Evolutionary conservation across 2,888 invertebrate genomes (phyloP).

Genomic region (Galeopsomyia nigrocyanea): DNA sequence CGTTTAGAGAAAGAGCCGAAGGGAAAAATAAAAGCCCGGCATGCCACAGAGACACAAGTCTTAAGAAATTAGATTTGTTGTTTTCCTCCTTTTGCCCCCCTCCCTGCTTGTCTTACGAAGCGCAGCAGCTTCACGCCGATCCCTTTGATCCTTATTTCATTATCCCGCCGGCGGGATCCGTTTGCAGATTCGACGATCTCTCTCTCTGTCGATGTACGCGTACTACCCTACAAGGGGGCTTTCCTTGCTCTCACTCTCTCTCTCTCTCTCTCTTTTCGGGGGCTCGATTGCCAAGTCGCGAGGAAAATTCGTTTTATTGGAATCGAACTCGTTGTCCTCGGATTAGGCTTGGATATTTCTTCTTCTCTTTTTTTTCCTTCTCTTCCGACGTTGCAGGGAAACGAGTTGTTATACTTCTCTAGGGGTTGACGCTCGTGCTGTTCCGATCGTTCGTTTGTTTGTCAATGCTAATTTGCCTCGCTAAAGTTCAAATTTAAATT

Average conservation of each 20-base stretch:
- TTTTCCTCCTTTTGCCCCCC: slow-evolving; percentile 45
- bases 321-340: slow-evolving; percentile 50
- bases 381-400: not conserved
- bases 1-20: slow-evolving; percentile 22
- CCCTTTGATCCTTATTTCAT: slow-evolving; percentile 69
- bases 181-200: slow-evolving; percentile 61
- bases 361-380: not conserved
- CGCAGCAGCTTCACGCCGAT: slow-evolving; percentile 32
- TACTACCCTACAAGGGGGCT: not conserved
- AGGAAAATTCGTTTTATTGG: slow-evolving; percentile 67
- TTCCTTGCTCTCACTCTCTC: too few species aligned
- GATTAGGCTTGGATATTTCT: not conserved
- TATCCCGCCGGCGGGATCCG: slow-evolving; percentile 61
- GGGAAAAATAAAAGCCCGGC: slow-evolving; percentile 38
- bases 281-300: slow-evolving; percentile 64
- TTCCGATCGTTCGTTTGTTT: not conserved
- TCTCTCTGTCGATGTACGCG: not conserved
- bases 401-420: not conserved
- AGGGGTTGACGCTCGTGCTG: not conserved
- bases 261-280: slow-evolving; percentile 49
- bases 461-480: too few species aligned
- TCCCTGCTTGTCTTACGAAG: slow-evolving; percentile 38
- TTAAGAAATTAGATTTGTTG: slow-evolving; percentile 55
- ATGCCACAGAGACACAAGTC: slow-evolving; percentile 32
- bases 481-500: too few species aligned